Percentiles rank a stretch among this genome's conserved stretches.
These are phyloP conservation scores for Eumerus sabulonum DNA, from an alignment of 2,888 invertebrate genomes.

Conservation along the genomic window DNA sequence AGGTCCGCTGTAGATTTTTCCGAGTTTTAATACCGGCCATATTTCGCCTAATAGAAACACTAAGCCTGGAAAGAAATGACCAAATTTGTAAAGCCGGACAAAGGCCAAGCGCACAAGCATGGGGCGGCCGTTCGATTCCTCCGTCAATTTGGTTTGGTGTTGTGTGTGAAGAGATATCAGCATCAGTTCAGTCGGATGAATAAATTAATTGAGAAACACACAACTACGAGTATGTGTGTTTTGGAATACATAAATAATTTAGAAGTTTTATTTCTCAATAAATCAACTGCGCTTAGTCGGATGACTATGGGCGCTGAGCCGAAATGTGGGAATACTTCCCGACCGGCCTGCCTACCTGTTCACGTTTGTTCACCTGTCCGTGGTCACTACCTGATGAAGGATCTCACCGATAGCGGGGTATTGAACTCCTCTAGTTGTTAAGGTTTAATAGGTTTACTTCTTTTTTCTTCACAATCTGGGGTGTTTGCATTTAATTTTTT, in stretches of 20 bases:
- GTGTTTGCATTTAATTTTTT: constrained; percentile 1
- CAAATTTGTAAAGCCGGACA: constrained; percentile 66
- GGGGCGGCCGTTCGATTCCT: no score
- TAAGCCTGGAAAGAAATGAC: constrained; percentile 52
- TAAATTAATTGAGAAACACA: constrained; percentile 53
- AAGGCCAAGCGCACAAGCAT: constrained; percentile 48
- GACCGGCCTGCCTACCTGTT: constrained; percentile 37
- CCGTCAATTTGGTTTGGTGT: not conserved
- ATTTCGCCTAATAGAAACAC: constrained; percentile 62
- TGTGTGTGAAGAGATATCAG: constrained; percentile 24
- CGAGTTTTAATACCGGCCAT: constrained; percentile 54
- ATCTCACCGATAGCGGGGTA: constrained; percentile 34
- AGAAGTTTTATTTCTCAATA: constrained; percentile 58
- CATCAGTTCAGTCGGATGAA: constrained; percentile 55
- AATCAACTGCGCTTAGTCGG: constrained; percentile 63
- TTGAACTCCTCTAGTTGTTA: constrained; percentile 37
- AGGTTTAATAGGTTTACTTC: constrained; percentile 12
- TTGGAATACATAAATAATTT: constrained; percentile 63
- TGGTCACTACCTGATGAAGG: constrained; percentile 36
- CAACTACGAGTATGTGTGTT: constrained; percentile 30
- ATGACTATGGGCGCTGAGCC: constrained; percentile 30
- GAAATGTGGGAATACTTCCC: constrained; percentile 39
- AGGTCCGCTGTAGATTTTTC: constrained; percentile 38
- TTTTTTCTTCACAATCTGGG: not conserved
- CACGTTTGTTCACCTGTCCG: constrained; percentile 46